phyloP scores from a whole-genome alignment of 1,140 invertebrate genomes.

The Brachionus koreanus region DNA sequence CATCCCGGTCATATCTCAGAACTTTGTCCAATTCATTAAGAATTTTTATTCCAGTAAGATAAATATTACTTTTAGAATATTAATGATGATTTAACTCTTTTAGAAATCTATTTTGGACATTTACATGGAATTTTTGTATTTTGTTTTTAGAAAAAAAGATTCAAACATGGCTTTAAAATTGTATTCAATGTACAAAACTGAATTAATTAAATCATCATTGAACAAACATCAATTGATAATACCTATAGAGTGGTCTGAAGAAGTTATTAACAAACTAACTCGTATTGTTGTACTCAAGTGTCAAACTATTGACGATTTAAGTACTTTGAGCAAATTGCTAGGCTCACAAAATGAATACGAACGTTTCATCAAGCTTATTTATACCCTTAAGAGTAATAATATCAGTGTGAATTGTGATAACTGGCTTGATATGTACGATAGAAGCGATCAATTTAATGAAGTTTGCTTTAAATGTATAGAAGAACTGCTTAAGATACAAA shows the following conservation, averaged over 20 bases:
- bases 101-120: conserved; percentile 29
- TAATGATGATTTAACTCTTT: neutral
- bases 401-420: conserved; percentile 26
- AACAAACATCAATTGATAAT: conserved; percentile 34
- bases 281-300: conserved; percentile 12
- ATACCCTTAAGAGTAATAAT: conserved; percentile 16
- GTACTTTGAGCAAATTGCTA: neutral
- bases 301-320: conserved; percentile 31
- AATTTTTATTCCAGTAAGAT: conserved; percentile 21
- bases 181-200: conserved; percentile 4
- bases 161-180: conserved; percentile 4
- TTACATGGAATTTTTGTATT: conserved; percentile 27
- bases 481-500: conserved; percentile 27
- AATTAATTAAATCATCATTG: neutral
- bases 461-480: conserved; percentile 23
- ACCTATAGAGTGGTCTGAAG: conserved; percentile 33
- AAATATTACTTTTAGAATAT: neutral
- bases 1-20: neutral
- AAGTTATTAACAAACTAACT: conserved; percentile 32
- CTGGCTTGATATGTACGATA: conserved; percentile 30
- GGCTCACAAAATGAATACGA: conserved; percentile 1
- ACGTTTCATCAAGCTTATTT: conserved; percentile 24
- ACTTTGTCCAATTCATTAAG: conserved; percentile 1
- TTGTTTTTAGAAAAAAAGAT: neutral
- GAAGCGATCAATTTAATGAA: conserved; percentile 34